Conservation (phyloP, 2,888 invertebrate genomes). For the Andrena hattorfiana region DNA sequence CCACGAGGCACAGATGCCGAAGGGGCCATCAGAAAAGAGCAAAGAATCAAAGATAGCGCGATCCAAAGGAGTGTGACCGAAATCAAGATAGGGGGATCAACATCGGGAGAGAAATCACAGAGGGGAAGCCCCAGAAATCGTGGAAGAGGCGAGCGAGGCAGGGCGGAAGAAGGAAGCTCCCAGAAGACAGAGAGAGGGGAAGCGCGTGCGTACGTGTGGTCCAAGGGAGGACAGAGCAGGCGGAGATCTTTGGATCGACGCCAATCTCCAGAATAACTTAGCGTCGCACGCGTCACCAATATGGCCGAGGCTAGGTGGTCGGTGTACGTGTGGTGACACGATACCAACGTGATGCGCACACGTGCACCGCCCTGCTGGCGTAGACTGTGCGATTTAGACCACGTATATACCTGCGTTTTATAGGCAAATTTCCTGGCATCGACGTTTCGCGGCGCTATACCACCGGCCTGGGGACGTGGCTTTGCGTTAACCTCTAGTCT, state of each 20-base stretch:
- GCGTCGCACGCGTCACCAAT: constrained; percentile 65
- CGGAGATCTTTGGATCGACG: constrained; percentile 67
- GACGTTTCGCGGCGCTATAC: constrained; percentile 37
- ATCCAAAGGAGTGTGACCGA: neutral
- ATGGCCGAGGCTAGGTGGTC: constrained; percentile 13
- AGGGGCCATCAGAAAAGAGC: neutral
- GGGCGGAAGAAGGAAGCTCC: neutral
- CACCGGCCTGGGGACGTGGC: constrained; percentile 22
- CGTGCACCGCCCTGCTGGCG: constrained; percentile 35
- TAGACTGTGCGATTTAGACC: constrained; percentile 52
- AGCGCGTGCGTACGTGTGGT: constrained; percentile 31
- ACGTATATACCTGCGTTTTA: constrained; percentile 50
- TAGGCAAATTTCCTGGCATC: constrained; percentile 61
- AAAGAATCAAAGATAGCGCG: neutral
- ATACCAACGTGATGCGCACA: constrained; percentile 7
- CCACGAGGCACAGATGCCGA: neutral
- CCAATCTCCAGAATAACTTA: constrained; percentile 76
- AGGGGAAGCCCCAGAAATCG: neutral
- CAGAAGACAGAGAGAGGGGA: neutral
- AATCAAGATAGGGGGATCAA: neutral
- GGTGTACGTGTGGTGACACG: constrained; percentile 15
- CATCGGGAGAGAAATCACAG: neutral
- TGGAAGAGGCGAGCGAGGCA: neutral
- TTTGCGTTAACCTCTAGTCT: constrained; percentile 29
- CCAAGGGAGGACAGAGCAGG: constrained; percentile 32